Conservation (phyloP, 2,797 vertebrate genomes). For the Pipistrellus kuhlii region DNA sequence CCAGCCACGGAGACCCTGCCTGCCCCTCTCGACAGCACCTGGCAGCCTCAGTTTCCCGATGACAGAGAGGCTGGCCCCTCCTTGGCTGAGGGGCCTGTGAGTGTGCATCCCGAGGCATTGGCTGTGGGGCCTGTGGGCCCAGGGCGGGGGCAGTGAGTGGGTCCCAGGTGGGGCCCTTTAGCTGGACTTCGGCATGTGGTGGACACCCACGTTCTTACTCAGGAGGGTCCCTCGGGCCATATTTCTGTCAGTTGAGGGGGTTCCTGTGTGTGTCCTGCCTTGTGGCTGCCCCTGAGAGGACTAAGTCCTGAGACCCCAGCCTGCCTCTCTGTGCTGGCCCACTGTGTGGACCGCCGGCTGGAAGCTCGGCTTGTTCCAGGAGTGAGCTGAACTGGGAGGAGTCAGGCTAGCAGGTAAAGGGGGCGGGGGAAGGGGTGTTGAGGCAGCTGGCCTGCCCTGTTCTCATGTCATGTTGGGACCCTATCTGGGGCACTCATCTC, state of each 20-base stretch:
- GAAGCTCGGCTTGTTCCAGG: background rate
- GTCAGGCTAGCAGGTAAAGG: background rate
- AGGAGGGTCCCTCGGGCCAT: background rate
- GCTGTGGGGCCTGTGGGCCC: background rate
- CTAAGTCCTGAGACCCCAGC: background rate
- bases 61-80: background rate
- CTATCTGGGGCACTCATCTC: background rate
- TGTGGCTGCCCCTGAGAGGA: background rate
- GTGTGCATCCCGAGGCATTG: background rate
- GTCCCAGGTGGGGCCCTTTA: background rate
- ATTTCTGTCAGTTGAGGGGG: background rate
- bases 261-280: background rate
- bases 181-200: background rate
- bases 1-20: background rate
- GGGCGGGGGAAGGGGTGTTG: too few relatives aligned
- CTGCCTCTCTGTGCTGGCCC: background rate
- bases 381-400: background rate
- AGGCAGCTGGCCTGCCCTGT: background rate
- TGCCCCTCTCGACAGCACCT: rapidly evolving
- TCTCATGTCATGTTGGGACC: background rate
- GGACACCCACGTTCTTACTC: background rate
- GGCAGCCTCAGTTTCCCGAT: background rate
- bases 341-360: background rate
- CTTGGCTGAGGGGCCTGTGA: too few relatives aligned
- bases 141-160: too few relatives aligned